phyloP scores from a whole-genome alignment of 2,888 invertebrate genomes.

The Pollenia amentaria region DNA sequence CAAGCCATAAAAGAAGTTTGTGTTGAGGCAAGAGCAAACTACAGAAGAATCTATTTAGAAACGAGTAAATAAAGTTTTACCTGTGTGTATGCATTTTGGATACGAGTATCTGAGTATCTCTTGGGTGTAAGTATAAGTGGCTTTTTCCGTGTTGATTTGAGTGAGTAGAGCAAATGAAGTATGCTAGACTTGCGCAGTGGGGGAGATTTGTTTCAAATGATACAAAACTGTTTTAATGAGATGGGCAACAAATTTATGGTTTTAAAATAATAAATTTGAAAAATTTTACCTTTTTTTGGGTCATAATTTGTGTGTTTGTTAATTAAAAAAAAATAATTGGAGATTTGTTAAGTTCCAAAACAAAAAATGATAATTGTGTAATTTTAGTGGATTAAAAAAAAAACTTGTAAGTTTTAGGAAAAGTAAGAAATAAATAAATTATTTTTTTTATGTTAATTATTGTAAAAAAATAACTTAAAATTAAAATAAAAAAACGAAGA shows the following conservation, averaged over 20 bases:
- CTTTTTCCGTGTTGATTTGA: not conserved
- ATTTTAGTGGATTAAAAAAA: too few species aligned
- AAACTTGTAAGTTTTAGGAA: too few species aligned
- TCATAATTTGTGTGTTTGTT: not conserved
- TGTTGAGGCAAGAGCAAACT: conserved; percentile 31
- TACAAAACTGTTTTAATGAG: conserved; percentile 29
- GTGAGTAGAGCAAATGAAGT: conserved; percentile 13
- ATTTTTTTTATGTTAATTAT: too few species aligned
- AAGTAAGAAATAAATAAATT: too few species aligned
- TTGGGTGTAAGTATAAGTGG: not conserved
- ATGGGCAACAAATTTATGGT: conserved; percentile 45
- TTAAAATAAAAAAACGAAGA: too few species aligned
- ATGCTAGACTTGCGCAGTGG: conserved; percentile 66
- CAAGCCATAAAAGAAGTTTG: conserved; percentile 37
- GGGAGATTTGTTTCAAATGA: conserved; percentile 40
- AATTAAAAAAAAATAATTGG: conserved; percentile 9
- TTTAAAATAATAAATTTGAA: conserved; percentile 7
- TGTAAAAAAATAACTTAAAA: too few species aligned
- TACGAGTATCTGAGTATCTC: conserved; percentile 22
- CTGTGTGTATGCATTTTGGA: conserved; percentile 14
- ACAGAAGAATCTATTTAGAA: conserved; percentile 57
- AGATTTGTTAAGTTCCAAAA: not conserved
- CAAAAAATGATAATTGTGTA: too few species aligned
- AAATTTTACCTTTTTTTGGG: too few species aligned
- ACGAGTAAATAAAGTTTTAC: conserved; percentile 56